A percentile compares a stretch with the other conserved stretches of the same genome.
Conservation (phyloP, 2,113 vertebrate genomes). For the Trinectes maculatus region DNA sequence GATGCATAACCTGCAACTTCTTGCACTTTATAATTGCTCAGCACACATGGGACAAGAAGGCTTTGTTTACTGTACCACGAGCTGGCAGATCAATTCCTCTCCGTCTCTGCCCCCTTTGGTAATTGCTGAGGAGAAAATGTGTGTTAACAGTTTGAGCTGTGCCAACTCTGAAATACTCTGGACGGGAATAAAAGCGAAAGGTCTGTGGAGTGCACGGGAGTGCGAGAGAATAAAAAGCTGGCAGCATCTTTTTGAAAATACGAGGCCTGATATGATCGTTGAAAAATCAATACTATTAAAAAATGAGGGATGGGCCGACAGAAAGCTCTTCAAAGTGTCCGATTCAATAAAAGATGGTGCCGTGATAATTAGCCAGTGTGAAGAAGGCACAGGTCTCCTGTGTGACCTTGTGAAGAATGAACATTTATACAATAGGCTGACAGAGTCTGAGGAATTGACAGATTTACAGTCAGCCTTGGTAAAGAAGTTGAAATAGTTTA, state of each 20-base stretch:
- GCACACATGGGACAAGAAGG: slow-evolving; percentile 65
- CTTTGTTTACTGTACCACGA: slow-evolving; percentile 75
- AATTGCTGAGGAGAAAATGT: slow-evolving; percentile 70
- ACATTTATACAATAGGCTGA: slow-evolving; percentile 43
- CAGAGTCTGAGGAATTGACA: slow-evolving; percentile 9
- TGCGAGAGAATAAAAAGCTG: slow-evolving; percentile 30
- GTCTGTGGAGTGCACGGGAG: slow-evolving; percentile 37
- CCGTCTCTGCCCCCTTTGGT: slow-evolving; percentile 66
- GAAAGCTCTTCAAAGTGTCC: slow-evolving; percentile 75
- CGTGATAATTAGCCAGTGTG: slow-evolving; percentile 65
- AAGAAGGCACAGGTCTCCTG: slow-evolving; percentile 43
- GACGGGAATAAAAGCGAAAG: slow-evolving; percentile 66
- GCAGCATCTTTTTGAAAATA: slow-evolving; percentile 63
- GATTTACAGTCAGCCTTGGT: not conserved
- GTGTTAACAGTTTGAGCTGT: slow-evolving; percentile 64
- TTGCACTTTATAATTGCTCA: slow-evolving; percentile 77
- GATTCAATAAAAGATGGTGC: slow-evolving; percentile 72
- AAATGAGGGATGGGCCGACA: slow-evolving; percentile 64
- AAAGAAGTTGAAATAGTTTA: not conserved
- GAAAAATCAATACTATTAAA: slow-evolving; percentile 74
- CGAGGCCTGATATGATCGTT: slow-evolving; percentile 65
- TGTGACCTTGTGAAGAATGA: slow-evolving; percentile 58
- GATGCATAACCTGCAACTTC: slow-evolving; percentile 61
- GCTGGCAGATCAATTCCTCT: slow-evolving; percentile 76
- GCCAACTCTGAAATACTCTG: slow-evolving; percentile 61